Evolutionary conservation across 2,113 vertebrate species (phyloP), one percentile per base, ranked within the genome.

Genomic region (Ochotona curzoniae): DNA sequence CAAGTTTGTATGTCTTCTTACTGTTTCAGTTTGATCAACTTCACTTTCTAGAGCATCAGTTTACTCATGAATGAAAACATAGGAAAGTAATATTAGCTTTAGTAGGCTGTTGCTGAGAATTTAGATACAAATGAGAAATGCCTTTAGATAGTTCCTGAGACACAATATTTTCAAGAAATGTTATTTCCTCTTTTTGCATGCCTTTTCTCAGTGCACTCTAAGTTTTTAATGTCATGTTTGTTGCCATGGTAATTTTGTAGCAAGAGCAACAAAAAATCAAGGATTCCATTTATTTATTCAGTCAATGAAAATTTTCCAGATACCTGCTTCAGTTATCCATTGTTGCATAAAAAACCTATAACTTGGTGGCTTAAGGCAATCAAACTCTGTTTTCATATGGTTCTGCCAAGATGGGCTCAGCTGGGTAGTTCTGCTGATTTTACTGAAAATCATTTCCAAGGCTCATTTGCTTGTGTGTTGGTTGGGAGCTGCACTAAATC

Each of bases 181-280:
- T n/a, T 57, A 51, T 30, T 86, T 67, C 89, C 23, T 63, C n/a
- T 90, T 60, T 86, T 38, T 28, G 4, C 2, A 69, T 71, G 64
- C 32, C 73, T 90, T 83, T 88, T 21, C 14, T 81, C 15, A 35
- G 11, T 67, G 18, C 30, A 69, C 49, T 81, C 26, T 89, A 73
- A 81, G 23, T 84, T 84, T 89, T 88, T 89, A 81, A 88, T 38
- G n/a, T 89, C n/a, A 73, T 5, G 23, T 85, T 96, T 91, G 61
- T 83, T 94, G 30, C 51, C 57, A 30, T 54, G 63, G 63, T 76
- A 91, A n/a, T 67, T 93, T 94, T 66, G 13, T 89, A 84, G 57
- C 49, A 86, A 89, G 92, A 70, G n/a, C 20, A 93, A 84, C 69
- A 49, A 69, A 78, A 61, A 67, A 78, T 47, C 5, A 91, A 82